Conservation (phyloP, 2,797 vertebrate genomes). For the Cetoscarus ocellatus region DNA sequence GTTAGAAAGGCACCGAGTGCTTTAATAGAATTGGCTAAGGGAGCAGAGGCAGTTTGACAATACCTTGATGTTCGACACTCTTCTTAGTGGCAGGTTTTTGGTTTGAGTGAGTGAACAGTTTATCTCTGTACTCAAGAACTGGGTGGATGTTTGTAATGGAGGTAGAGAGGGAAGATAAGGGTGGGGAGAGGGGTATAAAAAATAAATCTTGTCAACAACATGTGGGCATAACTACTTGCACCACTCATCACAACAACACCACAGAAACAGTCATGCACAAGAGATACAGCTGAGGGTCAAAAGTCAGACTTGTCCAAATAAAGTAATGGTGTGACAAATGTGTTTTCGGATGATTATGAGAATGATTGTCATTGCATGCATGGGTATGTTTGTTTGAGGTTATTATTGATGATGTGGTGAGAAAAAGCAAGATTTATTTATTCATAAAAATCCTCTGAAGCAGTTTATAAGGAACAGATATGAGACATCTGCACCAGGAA, state of each 20-base stretch:
- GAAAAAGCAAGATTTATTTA: constrained; percentile 4
- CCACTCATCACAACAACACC: constrained; percentile 18
- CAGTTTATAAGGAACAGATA: constrained; percentile 13
- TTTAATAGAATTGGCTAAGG: constrained; percentile 17
- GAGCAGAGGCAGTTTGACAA: constrained; percentile 72
- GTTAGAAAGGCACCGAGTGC: constrained; percentile 38
- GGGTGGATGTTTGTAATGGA: constrained; percentile 80
- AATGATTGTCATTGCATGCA: constrained; percentile 57
- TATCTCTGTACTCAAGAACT: constrained; percentile 98
- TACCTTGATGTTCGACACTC: constrained; percentile 94
- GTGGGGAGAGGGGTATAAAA: constrained; percentile 59
- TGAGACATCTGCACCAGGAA: constrained; percentile 3
- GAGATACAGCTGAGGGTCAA: constrained; percentile 25
- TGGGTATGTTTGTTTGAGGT: constrained; percentile 28
- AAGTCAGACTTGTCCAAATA: constrained; percentile 1
- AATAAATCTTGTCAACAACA: constrained; percentile 75
- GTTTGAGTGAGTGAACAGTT: constrained; percentile 95
- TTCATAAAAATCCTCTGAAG: neutral
- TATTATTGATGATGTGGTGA: constrained; percentile 38
- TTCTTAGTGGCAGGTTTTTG: constrained; percentile 93
- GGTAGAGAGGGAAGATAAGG: constrained; percentile 47
- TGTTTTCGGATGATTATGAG: constrained; percentile 29
- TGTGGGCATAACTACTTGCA: constrained; percentile 34
- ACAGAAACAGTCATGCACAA: constrained; percentile 50
- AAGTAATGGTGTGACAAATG: constrained; percentile 19